These are phyloP conservation scores for Mus spretus DNA, from an alignment of 2,797 vertebrate genomes.

Conservation along the genomic window DNA sequence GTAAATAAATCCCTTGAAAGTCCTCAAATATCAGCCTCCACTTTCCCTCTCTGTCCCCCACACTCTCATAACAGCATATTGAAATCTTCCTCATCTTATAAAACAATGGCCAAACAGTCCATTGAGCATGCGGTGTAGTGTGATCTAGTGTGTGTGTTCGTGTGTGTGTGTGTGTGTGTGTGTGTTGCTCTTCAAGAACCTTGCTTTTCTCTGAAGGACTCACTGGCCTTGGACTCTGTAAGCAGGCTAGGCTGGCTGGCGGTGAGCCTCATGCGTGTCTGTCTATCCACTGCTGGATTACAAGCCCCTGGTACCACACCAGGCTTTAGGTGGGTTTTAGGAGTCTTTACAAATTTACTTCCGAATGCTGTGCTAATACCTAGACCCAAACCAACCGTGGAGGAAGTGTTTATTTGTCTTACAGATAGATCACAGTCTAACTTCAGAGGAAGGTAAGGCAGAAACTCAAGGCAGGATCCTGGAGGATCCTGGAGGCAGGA, in stretches of 20 bases:
- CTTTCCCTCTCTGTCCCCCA: not conserved
- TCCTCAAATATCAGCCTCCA: not conserved
- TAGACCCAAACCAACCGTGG: too few species aligned
- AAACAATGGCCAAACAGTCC: constrained; percentile 11
- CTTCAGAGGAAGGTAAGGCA: not conserved
- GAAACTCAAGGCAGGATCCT: not conserved
- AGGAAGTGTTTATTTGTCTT: not conserved
- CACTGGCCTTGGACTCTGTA: not conserved
- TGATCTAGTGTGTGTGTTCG: too few species aligned
- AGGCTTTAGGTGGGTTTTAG: not conserved
- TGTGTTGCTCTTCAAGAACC: not conserved
- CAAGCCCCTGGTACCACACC: not conserved
- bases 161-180: not conserved
- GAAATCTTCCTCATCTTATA: constrained; percentile 9
- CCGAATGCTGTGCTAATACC: not conserved
- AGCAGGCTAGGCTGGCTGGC: not conserved
- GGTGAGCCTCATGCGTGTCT: not conserved
- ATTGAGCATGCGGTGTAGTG: not conserved
- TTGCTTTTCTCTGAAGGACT: not conserved
- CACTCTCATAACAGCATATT: not conserved
- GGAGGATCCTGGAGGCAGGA: not conserved
- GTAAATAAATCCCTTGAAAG: not conserved
- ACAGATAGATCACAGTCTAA: not conserved
- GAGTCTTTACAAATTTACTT: not conserved
- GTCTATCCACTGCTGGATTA: not conserved